These are phyloP conservation scores for Bradypodion pumilum DNA, from an alignment of 2,797 vertebrate genomes.

Conservation along the genomic window DNA sequence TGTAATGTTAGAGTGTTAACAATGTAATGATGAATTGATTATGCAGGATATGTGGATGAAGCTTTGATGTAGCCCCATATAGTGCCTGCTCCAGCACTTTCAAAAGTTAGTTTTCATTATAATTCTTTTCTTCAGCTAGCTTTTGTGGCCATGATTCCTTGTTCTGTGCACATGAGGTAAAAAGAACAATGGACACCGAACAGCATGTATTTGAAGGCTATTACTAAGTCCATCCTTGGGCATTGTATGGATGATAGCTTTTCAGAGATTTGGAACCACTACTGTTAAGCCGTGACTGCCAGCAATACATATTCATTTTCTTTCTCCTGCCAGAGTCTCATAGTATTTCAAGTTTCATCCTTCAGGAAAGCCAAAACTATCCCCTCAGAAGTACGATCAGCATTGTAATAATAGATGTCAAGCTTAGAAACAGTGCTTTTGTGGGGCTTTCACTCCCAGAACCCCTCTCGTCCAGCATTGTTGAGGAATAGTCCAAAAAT, in stretches of 20 bases:
- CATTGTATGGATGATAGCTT: not conserved
- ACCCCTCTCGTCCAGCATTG: no score
- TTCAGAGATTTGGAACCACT: not conserved
- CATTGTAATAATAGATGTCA: no score
- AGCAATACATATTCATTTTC: not conserved
- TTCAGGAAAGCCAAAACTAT: not conserved
- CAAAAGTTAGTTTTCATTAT: not conserved
- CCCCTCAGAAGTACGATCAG: no score
- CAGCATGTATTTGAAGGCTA: no score
- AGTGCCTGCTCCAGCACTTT: not conserved
- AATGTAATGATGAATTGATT: no score
- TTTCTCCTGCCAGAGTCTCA: not conserved
- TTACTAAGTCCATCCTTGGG: no score
- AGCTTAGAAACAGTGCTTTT: no score
- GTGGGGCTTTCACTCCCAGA: no score
- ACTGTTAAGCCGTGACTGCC: not conserved
- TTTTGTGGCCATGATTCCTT: not conserved
- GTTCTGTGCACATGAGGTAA: not conserved
- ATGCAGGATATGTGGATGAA: no score
- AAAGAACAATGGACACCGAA: not conserved
- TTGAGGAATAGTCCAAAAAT: no score
- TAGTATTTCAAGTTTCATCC: not conserved
- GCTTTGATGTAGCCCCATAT: no score
- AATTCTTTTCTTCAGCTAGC: not conserved
- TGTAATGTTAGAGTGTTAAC: no score